phyloP scores from a whole-genome alignment of 1,140 invertebrate genomes.

The Coenobita brevimanus region DNA sequence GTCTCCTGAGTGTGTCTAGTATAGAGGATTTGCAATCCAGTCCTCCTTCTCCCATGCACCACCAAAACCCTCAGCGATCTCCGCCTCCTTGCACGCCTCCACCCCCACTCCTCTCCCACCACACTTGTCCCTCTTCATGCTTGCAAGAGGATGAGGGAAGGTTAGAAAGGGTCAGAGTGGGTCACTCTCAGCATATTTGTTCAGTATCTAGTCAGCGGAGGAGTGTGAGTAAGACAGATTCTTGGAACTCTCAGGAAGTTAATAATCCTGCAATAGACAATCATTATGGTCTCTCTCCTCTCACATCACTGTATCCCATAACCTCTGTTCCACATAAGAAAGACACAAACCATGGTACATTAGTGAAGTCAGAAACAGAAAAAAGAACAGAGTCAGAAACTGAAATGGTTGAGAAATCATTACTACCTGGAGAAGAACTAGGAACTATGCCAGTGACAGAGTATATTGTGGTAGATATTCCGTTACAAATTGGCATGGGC shows the following conservation, averaged over 20 bases:
- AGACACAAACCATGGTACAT: neutral
- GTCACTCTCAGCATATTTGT: slow-evolving; percentile 23
- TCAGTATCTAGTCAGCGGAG: slow-evolving; percentile 8
- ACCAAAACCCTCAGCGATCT: neutral
- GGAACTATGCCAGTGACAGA: slow-evolving; percentile 31
- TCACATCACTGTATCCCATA: neutral
- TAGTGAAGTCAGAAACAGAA: neutral
- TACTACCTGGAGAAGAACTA: neutral
- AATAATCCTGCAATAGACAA: slow-evolving; percentile 13
- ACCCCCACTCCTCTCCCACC: slow-evolving; percentile 20
- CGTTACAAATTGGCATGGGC: slow-evolving; percentile 66
- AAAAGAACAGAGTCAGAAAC: neutral
- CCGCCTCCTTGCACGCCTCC: slow-evolving; percentile 1
- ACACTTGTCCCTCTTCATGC: too few relatives aligned
- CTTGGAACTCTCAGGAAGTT: slow-evolving; percentile 6
- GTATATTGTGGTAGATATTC: slow-evolving; percentile 66
- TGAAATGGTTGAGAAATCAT: too few relatives aligned
- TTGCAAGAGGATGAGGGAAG: too few relatives aligned
- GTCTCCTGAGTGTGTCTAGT: slow-evolving; percentile 71
- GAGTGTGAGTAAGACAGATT: slow-evolving; percentile 36
- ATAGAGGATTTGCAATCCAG: slow-evolving; percentile 64
- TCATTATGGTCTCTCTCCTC: slow-evolving; percentile 2
- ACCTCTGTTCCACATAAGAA: neutral
- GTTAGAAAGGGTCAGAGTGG: too few relatives aligned
- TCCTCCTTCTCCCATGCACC: neutral